Conservation (phyloP, 1,140 invertebrate species). For the Bombus sylvicola region DNA sequence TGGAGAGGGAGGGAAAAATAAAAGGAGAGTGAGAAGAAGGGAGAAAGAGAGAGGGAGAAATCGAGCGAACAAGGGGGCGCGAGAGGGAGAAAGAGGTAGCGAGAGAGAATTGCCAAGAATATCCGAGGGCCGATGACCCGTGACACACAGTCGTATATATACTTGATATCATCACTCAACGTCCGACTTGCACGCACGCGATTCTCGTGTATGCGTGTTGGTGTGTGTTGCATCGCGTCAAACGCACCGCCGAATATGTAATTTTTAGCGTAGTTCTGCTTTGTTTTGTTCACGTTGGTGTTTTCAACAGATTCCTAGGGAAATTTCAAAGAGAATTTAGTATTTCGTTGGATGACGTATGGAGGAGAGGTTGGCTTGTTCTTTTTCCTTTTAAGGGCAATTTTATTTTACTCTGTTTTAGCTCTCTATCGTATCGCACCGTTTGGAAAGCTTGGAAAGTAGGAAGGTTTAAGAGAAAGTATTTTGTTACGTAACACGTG, state of each 20-base stretch:
- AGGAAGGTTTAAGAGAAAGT: too few relatives aligned
- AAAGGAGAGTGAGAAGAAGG: neutral
- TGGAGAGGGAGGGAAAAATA: constrained; percentile 2
- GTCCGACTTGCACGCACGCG: constrained; percentile 44
- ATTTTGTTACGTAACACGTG: too few relatives aligned
- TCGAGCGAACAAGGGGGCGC: constrained; percentile 1
- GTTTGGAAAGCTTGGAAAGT: too few relatives aligned
- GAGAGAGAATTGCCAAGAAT: constrained; percentile 60
- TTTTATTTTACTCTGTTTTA: too few relatives aligned
- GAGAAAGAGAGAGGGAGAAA: constrained; percentile 25
- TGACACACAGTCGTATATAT: constrained; percentile 61
- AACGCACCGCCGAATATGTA: constrained; percentile 3
- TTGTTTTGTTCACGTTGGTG: neutral
- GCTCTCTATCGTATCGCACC: too few relatives aligned
- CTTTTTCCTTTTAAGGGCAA: too few relatives aligned
- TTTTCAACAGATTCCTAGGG: too few relatives aligned
- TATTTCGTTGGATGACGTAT: too few relatives aligned
- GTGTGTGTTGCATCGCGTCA: constrained; percentile 9
- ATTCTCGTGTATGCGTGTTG: neutral
- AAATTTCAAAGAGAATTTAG: too few relatives aligned
- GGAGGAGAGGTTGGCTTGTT: too few relatives aligned
- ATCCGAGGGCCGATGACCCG: constrained; percentile 64
- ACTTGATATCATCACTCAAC: constrained; percentile 57
- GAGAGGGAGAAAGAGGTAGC: constrained; percentile 33
- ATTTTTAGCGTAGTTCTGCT: neutral